A percentile compares a stretch with the other conserved stretches of the same genome.
These are phyloP conservation scores for Brachypteracias leptosomus DNA, from an alignment of 2,113 vertebrate genomes.

Conservation along the genomic window DNA sequence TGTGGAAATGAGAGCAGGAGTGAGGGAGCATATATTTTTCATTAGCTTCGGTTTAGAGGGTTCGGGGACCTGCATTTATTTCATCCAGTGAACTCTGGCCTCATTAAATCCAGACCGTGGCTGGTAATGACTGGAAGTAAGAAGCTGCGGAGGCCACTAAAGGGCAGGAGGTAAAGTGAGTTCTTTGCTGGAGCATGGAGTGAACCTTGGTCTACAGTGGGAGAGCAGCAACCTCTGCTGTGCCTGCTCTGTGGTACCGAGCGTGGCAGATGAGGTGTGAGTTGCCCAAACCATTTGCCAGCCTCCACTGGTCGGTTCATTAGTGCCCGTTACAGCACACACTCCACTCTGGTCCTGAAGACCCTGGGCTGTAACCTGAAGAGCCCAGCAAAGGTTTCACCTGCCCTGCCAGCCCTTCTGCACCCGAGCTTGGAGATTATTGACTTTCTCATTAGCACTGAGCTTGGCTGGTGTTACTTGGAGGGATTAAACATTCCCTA, in stretches of 20 bases:
- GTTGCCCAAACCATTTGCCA: neutral
- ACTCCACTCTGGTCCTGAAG: neutral
- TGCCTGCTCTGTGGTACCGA: neutral
- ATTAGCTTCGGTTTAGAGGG: conserved; percentile 67
- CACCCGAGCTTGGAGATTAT: neutral
- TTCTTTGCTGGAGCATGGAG: neutral
- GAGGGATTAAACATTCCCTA: neutral
- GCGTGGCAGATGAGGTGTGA: accelerated
- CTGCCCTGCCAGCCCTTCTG: neutral
- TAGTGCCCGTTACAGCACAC: accelerated
- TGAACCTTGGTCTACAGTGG: neutral
- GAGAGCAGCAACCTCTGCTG: neutral
- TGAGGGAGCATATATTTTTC: conserved; percentile 72
- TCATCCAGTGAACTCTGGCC: conserved; percentile 15
- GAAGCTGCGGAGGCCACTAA: neutral
- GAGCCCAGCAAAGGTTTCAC: neutral
- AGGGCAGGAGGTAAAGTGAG: conserved; percentile 7
- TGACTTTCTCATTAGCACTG: neutral
- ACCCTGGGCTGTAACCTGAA: neutral
- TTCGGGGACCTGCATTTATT: conserved; percentile 56
- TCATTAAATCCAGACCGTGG: conserved; percentile 39
- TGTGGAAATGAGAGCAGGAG: conserved; percentile 63
- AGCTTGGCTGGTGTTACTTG: neutral
- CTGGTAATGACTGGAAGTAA: conserved; percentile 52
- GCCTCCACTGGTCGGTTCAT: neutral